Evolutionary conservation across 2,113 vertebrate genomes (phyloP).

Genomic region (Myodes glareolus): DNA sequence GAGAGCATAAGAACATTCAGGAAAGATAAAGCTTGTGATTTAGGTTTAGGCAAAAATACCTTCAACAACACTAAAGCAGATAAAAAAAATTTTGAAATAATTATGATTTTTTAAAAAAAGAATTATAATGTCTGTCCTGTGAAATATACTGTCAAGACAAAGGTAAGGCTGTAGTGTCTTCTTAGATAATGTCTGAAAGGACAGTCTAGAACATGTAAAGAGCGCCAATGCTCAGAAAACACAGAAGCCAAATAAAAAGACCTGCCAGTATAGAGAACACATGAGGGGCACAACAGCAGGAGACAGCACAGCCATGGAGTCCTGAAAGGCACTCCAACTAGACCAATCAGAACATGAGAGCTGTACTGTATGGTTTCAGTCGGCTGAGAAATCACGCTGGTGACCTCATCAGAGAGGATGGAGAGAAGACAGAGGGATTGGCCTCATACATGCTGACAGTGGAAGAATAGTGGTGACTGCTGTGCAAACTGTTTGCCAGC

Average conservation of each 20-base stretch:
- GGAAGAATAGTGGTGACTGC: no score
- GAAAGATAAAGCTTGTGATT: background rate
- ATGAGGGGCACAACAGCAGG: background rate
- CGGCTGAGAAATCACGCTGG: no score
- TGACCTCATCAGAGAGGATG: background rate
- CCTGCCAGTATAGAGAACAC: background rate
- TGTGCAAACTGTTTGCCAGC: background rate
- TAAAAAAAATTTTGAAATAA: accelerated
- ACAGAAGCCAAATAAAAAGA: background rate
- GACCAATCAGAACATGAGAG: background rate
- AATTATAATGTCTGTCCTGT: background rate
- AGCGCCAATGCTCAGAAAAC: background rate
- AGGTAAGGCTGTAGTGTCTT: accelerated
- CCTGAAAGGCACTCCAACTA: no score
- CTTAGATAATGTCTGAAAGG: accelerated
- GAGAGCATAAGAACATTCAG: accelerated
- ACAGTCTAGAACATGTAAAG: accelerated
- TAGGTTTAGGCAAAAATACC: background rate
- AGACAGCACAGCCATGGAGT: background rate
- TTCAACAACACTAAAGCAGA: background rate
- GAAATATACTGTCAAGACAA: background rate
- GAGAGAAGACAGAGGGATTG: background rate
- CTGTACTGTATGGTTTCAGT: background rate
- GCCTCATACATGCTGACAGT: background rate
- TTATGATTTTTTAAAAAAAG: background rate